Conservation (phyloP, 2,888 invertebrate genomes). For the Serripes groenlandicus region DNA sequence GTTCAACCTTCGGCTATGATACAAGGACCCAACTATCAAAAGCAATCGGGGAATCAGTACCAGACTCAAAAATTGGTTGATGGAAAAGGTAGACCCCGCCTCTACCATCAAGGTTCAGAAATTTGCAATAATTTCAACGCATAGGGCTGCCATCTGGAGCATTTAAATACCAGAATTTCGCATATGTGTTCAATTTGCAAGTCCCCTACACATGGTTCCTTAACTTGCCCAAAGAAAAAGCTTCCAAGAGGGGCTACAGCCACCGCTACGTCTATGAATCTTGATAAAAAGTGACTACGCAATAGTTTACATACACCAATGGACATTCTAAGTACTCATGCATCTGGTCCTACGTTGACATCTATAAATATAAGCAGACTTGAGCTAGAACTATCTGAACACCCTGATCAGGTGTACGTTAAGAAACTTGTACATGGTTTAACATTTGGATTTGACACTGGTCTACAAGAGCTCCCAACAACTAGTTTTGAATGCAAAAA, state of each 20-base stretch:
- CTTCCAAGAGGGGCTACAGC: neutral
- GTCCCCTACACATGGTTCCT: neutral
- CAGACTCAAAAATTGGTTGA: neutral
- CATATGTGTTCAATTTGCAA: too few relatives aligned
- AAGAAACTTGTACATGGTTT: neutral
- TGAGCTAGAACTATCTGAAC: neutral
- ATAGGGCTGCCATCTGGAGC: too few relatives aligned
- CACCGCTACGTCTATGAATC: neutral
- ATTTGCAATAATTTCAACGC: neutral
- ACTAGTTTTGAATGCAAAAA: constrained; percentile 40
- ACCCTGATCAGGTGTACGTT: constrained; percentile 16
- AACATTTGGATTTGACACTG: constrained; percentile 17
- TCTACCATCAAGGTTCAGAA: neutral
- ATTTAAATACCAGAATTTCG: too few relatives aligned
- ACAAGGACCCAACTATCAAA: neutral
- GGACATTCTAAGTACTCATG: too few relatives aligned
- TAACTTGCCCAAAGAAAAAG: neutral
- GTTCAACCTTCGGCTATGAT: neutral
- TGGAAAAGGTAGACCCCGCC: neutral
- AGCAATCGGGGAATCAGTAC: too few relatives aligned
- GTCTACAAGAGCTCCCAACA: neutral
- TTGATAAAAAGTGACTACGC: neutral
- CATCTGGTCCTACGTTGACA: too few relatives aligned
- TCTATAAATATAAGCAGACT: constrained; percentile 11
- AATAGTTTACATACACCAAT: neutral